Conservation (phyloP, 2,113 vertebrate genomes). For the Ursus arctos region DNA sequence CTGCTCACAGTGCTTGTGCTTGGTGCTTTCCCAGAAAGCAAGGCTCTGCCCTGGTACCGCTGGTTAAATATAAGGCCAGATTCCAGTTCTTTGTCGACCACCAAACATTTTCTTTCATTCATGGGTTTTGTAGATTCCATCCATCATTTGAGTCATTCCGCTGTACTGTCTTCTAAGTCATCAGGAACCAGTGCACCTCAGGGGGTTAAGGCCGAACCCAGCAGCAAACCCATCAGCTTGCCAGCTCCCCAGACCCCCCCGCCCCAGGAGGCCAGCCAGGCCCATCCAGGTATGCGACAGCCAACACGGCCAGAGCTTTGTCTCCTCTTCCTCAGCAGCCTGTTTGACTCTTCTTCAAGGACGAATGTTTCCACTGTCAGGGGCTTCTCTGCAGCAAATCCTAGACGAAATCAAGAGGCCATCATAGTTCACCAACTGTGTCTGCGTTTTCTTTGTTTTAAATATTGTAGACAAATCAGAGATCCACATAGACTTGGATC, state of each 20-base stretch:
- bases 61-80: background rate
- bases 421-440: background rate
- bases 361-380: background rate
- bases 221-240: conserved; percentile 85
- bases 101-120: conserved; percentile 66
- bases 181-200: conserved; percentile 85
- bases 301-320: background rate
- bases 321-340: background rate
- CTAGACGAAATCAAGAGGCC: background rate
- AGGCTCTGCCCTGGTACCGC: background rate
- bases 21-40: background rate
- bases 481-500: too few relatives aligned
- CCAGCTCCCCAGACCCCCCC: conserved; percentile 85
- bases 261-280: conserved; percentile 79
- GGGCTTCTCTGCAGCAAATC: background rate
- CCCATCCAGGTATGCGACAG: conserved; percentile 77
- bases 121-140: conserved; percentile 83
- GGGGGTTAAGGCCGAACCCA: conserved; percentile 82
- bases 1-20: background rate
- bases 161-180: conserved; percentile 83
- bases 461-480: too few relatives aligned
- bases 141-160: conserved; percentile 75
- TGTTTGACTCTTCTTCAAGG: background rate
- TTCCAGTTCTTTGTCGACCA: conserved; percentile 14
- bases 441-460: background rate